Percentiles rank a stretch among this genome's conserved stretches.
These are phyloP conservation scores for Puma concolor DNA, from an alignment of 2,113 vertebrate species.

Conservation along the genomic window DNA sequence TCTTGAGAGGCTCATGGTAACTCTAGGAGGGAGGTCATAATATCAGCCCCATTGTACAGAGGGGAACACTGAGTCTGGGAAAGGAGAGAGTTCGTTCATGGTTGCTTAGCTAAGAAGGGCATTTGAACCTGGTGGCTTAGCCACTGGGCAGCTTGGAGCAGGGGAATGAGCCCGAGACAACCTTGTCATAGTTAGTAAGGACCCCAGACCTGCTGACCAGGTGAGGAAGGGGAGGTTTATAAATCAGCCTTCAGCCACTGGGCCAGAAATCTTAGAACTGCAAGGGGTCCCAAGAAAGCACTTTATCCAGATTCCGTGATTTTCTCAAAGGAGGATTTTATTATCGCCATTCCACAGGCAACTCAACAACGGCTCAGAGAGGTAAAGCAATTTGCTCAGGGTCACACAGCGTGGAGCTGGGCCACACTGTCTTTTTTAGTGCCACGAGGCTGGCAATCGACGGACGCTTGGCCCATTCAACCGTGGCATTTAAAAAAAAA, in stretches of 20 bases:
- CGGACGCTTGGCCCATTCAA: background rate
- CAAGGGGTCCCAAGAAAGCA: background rate
- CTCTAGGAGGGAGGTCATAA: background rate
- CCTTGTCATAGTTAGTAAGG: background rate
- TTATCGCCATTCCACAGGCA: background rate
- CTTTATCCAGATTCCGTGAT: background rate
- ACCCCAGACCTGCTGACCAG: background rate
- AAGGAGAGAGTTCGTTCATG: background rate
- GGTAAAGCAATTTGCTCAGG: background rate
- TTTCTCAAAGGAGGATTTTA: background rate
- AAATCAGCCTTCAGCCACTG: background rate
- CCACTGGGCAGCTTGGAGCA: background rate
- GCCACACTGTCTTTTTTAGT: background rate
- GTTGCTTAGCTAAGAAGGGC: background rate
- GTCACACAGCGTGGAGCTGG: background rate
- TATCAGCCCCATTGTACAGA: background rate
- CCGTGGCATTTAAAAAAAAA: background rate
- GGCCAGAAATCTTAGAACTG: background rate
- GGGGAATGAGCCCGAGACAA: background rate
- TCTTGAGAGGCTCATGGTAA: accelerated
- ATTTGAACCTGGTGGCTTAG: background rate
- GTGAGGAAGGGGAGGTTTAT: background rate
- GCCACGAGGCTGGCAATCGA: background rate
- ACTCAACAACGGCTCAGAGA: background rate
- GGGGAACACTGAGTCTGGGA: background rate